Evolutionary conservation across 2,113 vertebrate genomes (phyloP), one percentile per base, ranked within the genome.

Genomic region (Carlito syrichta): DNA sequence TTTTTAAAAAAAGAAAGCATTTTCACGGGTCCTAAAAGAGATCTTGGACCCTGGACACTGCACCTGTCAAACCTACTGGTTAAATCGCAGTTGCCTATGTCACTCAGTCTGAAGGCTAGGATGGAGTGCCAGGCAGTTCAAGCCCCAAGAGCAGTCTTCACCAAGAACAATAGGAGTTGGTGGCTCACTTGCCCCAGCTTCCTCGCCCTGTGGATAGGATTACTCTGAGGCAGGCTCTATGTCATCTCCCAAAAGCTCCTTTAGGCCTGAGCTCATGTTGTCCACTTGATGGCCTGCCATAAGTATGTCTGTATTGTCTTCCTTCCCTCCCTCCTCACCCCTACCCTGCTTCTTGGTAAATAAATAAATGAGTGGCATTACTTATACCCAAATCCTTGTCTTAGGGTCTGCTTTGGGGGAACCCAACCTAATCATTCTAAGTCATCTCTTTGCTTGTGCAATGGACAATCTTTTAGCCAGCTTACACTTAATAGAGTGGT

Each of bases 201-300:
- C 48, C 83, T 2, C 0, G 0, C 22, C 52, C 43, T 25, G 30
- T 20, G 38, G 10, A 11, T 1, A 6, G 79, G 62, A 35, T 6
- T 17, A 4, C 6, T 25, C 43, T 3, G n/a, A 66, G 45, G n/a
- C 5, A 4, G 8, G n/a, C n/a, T n/a, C n/a, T n/a, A n/a, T n/a
- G n/a, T n/a, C n/a, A n/a, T n/a, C n/a, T n/a, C n/a, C n/a, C n/a
- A n/a, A n/a, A n/a, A n/a, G n/a, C n/a, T n/a, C n/a, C n/a, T n/a
- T n/a, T n/a, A n/a, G n/a, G 14, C 19, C 0, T 25, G 12, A 85
- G 35, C 40, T 35, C 86, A 69, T 17, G 40, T 3, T 43, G 12
- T 35, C 40, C 38, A 6, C 6, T n/a, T n/a, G n/a, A 30, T 13
- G 62, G 30, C 40, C 35, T 4, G 8, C 50, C 7, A 0, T 35